Conservation (phyloP, 2,113 vertebrate genomes). For the Galemys pyrenaicus region DNA sequence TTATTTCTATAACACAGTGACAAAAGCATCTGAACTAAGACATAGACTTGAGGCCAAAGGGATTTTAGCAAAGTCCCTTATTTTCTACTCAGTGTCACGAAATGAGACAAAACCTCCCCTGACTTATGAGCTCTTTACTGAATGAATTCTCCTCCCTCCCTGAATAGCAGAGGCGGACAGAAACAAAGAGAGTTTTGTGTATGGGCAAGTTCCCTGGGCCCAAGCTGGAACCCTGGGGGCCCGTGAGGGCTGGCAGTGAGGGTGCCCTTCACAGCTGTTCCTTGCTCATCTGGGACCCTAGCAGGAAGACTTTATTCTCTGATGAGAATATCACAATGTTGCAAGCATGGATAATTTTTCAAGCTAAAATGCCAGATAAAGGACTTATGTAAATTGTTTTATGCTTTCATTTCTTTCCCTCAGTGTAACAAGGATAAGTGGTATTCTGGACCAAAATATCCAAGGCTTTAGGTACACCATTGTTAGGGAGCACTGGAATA, state of each 20-base stretch:
- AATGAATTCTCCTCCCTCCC: accelerated
- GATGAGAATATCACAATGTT: neutral
- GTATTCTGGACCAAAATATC: neutral
- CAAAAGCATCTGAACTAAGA: neutral
- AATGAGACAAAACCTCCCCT: neutral
- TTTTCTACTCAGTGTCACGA: neutral
- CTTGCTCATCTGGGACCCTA: neutral
- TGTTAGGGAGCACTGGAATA: neutral
- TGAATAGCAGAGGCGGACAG: neutral
- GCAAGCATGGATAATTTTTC: neutral
- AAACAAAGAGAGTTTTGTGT: neutral
- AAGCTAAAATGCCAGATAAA: neutral
- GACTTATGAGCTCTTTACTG: neutral
- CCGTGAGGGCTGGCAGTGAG: neutral
- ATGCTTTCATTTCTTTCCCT: neutral
- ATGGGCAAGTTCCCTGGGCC: neutral
- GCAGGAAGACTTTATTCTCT: neutral
- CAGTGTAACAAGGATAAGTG: neutral
- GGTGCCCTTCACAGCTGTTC: neutral
- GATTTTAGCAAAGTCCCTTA: neutral
- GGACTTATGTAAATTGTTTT: neutral
- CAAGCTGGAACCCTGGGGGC: neutral
- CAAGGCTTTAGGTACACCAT: neutral
- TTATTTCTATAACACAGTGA: neutral
- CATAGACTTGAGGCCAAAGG: neutral